Percentiles rank a stretch among this genome's conserved stretches.
phyloP scores from a whole-genome alignment of 2,888 invertebrate genomes.

The Sphaerophoria rueppellii region DNA sequence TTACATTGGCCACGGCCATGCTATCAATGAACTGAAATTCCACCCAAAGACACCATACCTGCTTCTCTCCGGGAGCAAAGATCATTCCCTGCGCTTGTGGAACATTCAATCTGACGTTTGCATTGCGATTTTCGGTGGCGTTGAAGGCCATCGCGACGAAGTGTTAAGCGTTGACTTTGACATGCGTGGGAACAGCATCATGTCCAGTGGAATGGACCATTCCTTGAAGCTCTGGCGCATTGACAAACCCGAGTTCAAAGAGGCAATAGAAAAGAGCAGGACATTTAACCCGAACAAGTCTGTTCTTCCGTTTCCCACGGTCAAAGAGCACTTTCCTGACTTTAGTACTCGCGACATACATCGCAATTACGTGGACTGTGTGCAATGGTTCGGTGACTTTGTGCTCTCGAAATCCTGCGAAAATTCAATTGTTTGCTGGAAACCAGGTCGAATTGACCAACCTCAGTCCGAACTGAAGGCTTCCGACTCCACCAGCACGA shows the following conservation, averaged over 20 bases:
- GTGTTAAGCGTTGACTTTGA: slow-evolving; percentile 94
- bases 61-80: slow-evolving; percentile 91
- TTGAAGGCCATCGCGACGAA: slow-evolving; percentile 97
- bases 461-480: slow-evolving; percentile 86
- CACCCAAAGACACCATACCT: slow-evolving; percentile 95
- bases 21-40: slow-evolving; percentile 95
- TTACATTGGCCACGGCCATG: slow-evolving; percentile 95
- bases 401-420: slow-evolving; percentile 98
- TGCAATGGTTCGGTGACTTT: slow-evolving; percentile 97
- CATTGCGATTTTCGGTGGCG: slow-evolving; percentile 97
- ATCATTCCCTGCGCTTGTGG: slow-evolving; percentile 94
- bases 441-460: slow-evolving; percentile 93
- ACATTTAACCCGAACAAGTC: slow-evolving; percentile 90
- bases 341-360: slow-evolving; percentile 98
- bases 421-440: slow-evolving; percentile 98
- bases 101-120: slow-evolving; percentile 97
- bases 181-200: slow-evolving; percentile 91
- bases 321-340: slow-evolving; percentile 96
- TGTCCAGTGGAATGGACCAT: slow-evolving; percentile 99
- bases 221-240: slow-evolving; percentile 96
- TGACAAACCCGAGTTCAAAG: slow-evolving; percentile 91
- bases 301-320: slow-evolving; percentile 92
- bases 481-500: slow-evolving; percentile 90
- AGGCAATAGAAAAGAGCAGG: slow-evolving; percentile 93
- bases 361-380: slow-evolving; percentile 99